A percentile compares a stretch with the other conserved stretches of the same genome.
phyloP scores from a whole-genome alignment of 2,113 vertebrate species.

The Cryptoleucopteryx plumbea region DNA sequence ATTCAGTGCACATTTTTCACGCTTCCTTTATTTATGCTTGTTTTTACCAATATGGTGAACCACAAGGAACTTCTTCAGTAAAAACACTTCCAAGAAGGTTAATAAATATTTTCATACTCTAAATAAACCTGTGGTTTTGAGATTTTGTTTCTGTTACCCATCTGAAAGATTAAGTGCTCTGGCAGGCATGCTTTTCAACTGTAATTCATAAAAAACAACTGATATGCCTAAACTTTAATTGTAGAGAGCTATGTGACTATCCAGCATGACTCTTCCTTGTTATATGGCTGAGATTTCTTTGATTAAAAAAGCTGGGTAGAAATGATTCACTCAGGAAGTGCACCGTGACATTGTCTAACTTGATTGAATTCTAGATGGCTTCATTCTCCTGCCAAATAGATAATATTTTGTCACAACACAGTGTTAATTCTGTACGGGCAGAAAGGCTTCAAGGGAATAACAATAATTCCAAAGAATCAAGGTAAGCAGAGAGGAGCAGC shows the following conservation, averaged over 20 bases:
- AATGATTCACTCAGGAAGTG: slow-evolving; percentile 20
- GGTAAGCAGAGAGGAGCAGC: slow-evolving; percentile 38
- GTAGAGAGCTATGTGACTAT: neutral
- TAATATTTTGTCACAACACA: slow-evolving; percentile 75
- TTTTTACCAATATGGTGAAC: neutral
- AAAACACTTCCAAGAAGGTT: slow-evolving; percentile 10
- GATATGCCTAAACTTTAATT: slow-evolving; percentile 16
- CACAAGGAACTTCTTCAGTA: neutral
- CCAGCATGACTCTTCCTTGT: neutral
- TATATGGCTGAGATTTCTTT: neutral
- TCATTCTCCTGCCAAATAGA: slow-evolving; percentile 77
- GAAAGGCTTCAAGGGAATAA: slow-evolving; percentile 73
- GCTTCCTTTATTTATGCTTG: neutral
- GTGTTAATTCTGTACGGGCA: slow-evolving; percentile 75
- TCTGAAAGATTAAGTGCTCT: slow-evolving; percentile 46
- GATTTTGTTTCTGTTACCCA: slow-evolving; percentile 7
- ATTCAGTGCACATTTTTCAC: neutral
- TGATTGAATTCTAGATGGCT: slow-evolving; percentile 74
- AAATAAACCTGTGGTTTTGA: slow-evolving; percentile 19
- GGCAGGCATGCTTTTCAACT: neutral
- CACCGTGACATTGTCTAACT: slow-evolving; percentile 67
- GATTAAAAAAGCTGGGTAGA: slow-evolving; percentile 22
- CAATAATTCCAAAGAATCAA: slow-evolving; percentile 75
- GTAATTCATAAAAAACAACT: neutral
- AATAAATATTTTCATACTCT: slow-evolving; percentile 21